Evolutionary conservation across 2,797 vertebrate species (phyloP), one percentile per base, ranked within the genome.

Genomic region (Sciaenops ocellatus): DNA sequence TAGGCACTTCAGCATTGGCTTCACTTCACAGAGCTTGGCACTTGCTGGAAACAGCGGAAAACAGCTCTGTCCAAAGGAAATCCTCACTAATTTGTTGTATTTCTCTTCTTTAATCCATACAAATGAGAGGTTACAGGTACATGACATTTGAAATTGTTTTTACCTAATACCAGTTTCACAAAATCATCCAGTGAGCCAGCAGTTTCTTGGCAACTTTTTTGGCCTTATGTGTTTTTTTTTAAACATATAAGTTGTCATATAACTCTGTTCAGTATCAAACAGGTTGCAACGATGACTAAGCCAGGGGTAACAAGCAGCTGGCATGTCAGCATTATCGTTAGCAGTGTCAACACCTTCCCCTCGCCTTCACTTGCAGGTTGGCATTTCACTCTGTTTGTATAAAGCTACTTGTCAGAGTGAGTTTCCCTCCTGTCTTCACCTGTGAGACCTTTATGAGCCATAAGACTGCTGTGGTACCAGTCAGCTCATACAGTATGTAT

Each of bases 331-430:
- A 42, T 75, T 75, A 81, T 68, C 22, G 22, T 78, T 67, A 79
- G 57, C 75, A 61, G 51, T 79, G 80, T 85, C 82, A 84, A 70
- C 77, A 76, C 67, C 76, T 82, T 71, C 70, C 61, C 30, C 22
- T 79, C 17, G 26, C 55, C 38, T 38, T 72, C 38, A 48, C 67
- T 74, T 63, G 57, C 69, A 68, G 68, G 56, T 59, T 84, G 75
- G 51, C 72, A 80, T 86, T 87, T 87, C 72, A 17, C 56, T 71
- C 66, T 55, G 50, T 87, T 89, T 82, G 54, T 64, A 42, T 69
- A 69, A 67, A 82, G 70, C 68, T 51, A 68, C 72, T 70, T 69
- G 54, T 67, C 75, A 66, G 57, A 73, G 66, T 17, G 57, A 69
- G 52, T 60, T 62, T 83, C 63, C 50, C 44, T 75, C 28, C 24